Evolutionary conservation across 2,797 vertebrate species (phyloP).

Genomic region (Aeoliscus strigatus): DNA sequence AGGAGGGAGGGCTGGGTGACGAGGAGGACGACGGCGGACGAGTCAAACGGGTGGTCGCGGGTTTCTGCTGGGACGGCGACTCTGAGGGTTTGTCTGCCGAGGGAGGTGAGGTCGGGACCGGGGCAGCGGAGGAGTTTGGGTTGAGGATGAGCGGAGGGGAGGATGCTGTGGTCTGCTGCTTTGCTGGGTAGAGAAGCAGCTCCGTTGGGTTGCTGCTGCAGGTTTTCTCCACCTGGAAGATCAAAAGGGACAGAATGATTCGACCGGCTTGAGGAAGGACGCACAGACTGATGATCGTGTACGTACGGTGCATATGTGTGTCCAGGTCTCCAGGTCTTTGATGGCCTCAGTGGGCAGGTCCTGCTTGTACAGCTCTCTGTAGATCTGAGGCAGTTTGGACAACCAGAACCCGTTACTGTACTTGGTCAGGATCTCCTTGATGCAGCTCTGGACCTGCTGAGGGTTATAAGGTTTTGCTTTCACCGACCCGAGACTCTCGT

Average conservation of each 20-base stretch:
- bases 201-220: constrained; percentile 78
- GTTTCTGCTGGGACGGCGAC: constrained; percentile 36
- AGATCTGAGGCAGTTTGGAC: constrained; percentile 89
- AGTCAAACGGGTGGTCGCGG: constrained; percentile 26
- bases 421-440: constrained; percentile 85
- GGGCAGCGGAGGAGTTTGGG: constrained; percentile 19
- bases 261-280: neutral
- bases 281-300: neutral
- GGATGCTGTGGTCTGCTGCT: constrained; percentile 41
- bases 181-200: constrained; percentile 84
- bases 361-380: constrained; percentile 86
- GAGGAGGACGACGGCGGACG: constrained; percentile 35
- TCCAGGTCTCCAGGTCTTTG: constrained; percentile 87
- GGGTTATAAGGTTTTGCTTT: constrained; percentile 64
- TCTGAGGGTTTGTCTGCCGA: constrained; percentile 25
- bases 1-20: constrained; percentile 48
- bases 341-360: constrained; percentile 83
- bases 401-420: constrained; percentile 91
- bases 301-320: constrained; percentile 88
- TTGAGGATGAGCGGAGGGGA: constrained; percentile 13
- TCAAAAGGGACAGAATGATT: neutral
- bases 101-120: constrained; percentile 18
- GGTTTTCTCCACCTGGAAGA: constrained; percentile 72
- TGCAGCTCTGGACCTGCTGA: constrained; percentile 81
- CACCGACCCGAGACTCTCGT: constrained; percentile 48